Evolutionary conservation across 37 sponge, comb jelly and placozoan species (phyloP), one percentile per base, ranked within the genome.

Genomic region (Mnemiopsis leidyi): DNA sequence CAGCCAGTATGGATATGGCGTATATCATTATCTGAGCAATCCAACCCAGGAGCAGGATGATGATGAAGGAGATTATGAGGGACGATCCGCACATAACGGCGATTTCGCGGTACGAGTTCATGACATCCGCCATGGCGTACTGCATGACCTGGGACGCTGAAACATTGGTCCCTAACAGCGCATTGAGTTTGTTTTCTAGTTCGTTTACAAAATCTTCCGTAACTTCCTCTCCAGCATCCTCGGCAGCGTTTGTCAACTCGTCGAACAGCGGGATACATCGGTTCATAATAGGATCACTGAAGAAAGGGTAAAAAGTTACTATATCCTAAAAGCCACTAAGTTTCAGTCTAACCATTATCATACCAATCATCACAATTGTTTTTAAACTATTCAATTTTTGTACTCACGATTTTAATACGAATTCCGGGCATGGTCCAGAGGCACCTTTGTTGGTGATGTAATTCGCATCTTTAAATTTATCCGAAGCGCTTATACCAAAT

Each of bases 41-140:
- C 90, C 90, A 85, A 0, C 90, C 90, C n/a, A 85, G 67, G 3
- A 85, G 90, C 29, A 85, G 67, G 90, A 85, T 85, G 48, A 85
- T 85, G 48, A 85, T 85, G 61, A 85, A 85, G 48, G 61, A 40
- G 40, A 85, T 85, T 39, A 85, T 37, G 3, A 85, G 90, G 40
- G 90, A 85, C 18, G 90, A 35, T 0, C 48, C 90, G 29, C 90
- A 85, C 90, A 85, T 85, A 0, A 85, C 61, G 0, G 90, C 90
- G 21, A 85, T 38, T 39, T 85, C 90, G 13, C 61, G 7, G 90
- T 85, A 85, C 61, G 90, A 85, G 90, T 85, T 38, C 90, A 85
- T 85, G 29, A 85, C 25, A 29, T 85, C 90, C 29, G 38, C 36
- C 90, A 85, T 85, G 0, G 90, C 90, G 30, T 85, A 85, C 90